Conservation (phyloP, 2,113 vertebrate genomes). For the Larimichthys polyactis region DNA sequence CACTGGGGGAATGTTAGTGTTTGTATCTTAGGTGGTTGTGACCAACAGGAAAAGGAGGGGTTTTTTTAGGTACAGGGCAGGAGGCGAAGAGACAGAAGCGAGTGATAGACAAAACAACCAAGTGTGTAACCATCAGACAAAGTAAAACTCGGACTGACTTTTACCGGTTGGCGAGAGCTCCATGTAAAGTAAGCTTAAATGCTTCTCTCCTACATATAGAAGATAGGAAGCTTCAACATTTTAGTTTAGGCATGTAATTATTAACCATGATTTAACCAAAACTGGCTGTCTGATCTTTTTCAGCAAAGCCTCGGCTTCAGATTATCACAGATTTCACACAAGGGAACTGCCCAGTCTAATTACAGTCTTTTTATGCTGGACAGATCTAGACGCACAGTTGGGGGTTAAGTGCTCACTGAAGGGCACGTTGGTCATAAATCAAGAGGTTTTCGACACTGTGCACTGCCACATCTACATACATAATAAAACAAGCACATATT, state of each 20-base stretch:
- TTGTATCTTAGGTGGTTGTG: too few species aligned
- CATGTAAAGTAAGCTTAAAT: background rate
- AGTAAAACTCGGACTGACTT: too few species aligned
- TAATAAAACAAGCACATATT: too few species aligned
- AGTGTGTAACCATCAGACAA: too few species aligned
- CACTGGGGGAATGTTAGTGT: too few species aligned
- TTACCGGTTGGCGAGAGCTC: too few species aligned
- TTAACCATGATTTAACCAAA: background rate
- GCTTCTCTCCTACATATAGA: background rate
- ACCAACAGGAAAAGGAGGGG: too few species aligned
- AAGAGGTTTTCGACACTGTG: too few species aligned
- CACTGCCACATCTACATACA: too few species aligned
- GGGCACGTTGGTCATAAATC: conserved; percentile 7
- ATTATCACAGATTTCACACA: conserved; percentile 5
- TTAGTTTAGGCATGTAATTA: background rate
- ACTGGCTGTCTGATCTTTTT: conserved; percentile 2
- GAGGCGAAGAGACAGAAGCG: too few species aligned
- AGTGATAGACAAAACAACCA: too few species aligned
- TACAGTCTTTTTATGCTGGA: conserved; percentile 26
- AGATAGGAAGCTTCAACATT: background rate
- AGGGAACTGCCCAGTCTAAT: conserved; percentile 16
- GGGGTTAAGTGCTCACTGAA: conserved; percentile 50
- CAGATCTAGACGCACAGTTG: conserved; percentile 13
- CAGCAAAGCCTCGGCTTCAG: background rate
- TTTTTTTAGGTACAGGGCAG: too few species aligned